Conservation (phyloP, 2,797 vertebrate genomes). For the Chiloscyllium punctatum region DNA sequence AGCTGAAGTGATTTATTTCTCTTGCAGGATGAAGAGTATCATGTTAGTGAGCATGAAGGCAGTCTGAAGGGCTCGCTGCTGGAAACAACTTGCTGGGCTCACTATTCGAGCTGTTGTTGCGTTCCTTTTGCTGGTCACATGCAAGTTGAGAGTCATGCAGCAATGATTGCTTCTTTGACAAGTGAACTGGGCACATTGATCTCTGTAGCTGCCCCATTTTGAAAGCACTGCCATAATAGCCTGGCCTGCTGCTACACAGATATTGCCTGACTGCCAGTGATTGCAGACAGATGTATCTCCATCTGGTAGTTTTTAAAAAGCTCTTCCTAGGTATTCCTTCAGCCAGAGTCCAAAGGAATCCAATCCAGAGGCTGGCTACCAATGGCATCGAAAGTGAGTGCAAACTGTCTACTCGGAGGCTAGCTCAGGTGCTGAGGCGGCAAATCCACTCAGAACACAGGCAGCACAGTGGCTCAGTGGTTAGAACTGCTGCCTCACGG, state of each 20-base stretch:
- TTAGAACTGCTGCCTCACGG: too few relatives aligned
- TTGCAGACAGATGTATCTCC: conserved; percentile 25
- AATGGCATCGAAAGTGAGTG: neutral
- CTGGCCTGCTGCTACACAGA: neutral
- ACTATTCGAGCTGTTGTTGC: neutral
- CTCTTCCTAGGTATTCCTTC: neutral
- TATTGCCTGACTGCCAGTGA: conserved; percentile 10
- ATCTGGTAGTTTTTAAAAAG: conserved; percentile 16
- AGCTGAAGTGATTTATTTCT: neutral
- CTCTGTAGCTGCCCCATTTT: neutral
- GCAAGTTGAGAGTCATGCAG: neutral
- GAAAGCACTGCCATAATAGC: neutral
- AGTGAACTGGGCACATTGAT: neutral
- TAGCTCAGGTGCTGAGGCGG: neutral
- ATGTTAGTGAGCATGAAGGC: neutral
- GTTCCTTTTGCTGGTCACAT: neutral
- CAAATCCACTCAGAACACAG: too few relatives aligned
- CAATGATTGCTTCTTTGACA: neutral
- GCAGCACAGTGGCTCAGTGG: too few relatives aligned
- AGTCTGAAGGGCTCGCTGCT: neutral
- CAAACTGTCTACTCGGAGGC: neutral
- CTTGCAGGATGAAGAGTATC: too few relatives aligned
- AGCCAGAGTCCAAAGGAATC: neutral
- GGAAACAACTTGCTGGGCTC: neutral
- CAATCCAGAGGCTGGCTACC: neutral